phyloP scores from a whole-genome alignment of 1,140 invertebrate genomes.

The Nasonia giraulti region DNA sequence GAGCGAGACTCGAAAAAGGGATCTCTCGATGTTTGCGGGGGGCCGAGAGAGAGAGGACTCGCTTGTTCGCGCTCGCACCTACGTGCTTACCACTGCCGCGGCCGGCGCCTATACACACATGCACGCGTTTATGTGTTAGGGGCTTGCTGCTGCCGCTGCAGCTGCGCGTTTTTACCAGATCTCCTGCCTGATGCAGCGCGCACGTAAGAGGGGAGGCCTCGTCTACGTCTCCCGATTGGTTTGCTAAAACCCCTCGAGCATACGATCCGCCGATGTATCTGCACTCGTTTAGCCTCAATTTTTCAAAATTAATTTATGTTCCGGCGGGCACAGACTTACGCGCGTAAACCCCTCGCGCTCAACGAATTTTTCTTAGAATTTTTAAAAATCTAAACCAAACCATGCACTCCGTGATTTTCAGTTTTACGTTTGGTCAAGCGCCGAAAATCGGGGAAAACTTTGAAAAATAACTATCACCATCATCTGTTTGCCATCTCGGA shows the following conservation, averaged over 20 bases:
- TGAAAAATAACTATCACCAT: too few relatives aligned
- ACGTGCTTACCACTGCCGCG: background rate
- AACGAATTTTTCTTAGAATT: too few relatives aligned
- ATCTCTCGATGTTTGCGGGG: slow-evolving; percentile 45
- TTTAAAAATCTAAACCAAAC: too few relatives aligned
- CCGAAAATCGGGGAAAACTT: too few relatives aligned
- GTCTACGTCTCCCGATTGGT: slow-evolving; percentile 64
- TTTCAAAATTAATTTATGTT: slow-evolving; percentile 71
- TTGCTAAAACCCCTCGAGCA: slow-evolving; percentile 64
- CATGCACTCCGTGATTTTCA: too few relatives aligned
- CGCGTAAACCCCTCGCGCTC: too few relatives aligned
- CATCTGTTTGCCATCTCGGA: too few relatives aligned
- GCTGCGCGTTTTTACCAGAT: slow-evolving; percentile 49
- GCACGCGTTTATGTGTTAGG: slow-evolving; percentile 13
- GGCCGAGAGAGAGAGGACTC: slow-evolving; percentile 34
- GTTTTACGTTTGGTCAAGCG: too few relatives aligned
- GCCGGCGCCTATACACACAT: background rate
- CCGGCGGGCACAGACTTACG: slow-evolving; percentile 54
- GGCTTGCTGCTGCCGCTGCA: background rate
- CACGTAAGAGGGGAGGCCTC: slow-evolving; percentile 47
- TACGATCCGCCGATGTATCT: slow-evolving; percentile 54
- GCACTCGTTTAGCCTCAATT: slow-evolving; percentile 55
- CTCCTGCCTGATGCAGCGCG: slow-evolving; percentile 48
- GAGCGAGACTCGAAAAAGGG: slow-evolving; percentile 44
- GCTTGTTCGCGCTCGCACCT: background rate